A percentile compares a stretch with the other conserved stretches of the same genome.
These are phyloP conservation scores for Cataglyphis cursor DNA, from an alignment of 2,888 invertebrate species.

Conservation along the genomic window DNA sequence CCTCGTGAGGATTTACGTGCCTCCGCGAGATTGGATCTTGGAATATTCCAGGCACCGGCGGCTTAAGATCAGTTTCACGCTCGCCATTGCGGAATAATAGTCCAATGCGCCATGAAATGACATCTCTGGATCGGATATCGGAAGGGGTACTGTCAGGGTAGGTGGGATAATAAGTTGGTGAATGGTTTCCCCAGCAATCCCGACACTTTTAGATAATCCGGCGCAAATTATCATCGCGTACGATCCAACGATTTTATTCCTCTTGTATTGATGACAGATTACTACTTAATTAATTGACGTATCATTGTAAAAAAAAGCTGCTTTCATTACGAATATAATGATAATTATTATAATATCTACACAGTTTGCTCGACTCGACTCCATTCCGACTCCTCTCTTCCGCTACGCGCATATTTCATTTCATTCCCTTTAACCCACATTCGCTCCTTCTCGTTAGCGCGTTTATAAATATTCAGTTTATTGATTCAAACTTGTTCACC, in stretches of 20 bases:
- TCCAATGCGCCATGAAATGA: constrained; percentile 56
- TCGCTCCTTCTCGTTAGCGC: constrained; percentile 24
- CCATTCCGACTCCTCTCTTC: neutral
- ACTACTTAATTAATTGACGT: constrained; percentile 20
- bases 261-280: neutral
- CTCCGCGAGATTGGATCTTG: constrained; percentile 68
- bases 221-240: neutral
- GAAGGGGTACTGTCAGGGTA: neutral
- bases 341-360: constrained; percentile 26
- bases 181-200: neutral
- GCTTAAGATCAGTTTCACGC: constrained; percentile 63
- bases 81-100: constrained; percentile 65
- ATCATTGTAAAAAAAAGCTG: neutral
- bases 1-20: constrained; percentile 69
- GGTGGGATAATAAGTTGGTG: neutral
- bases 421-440: constrained; percentile 22
- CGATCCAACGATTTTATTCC: neutral
- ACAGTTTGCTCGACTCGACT: neutral
- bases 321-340: neutral
- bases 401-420: constrained; percentile 2
- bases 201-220: constrained; percentile 19
- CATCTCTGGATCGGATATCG: constrained; percentile 48
- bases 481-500: constrained; percentile 23
- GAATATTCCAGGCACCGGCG: constrained; percentile 56
- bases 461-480: constrained; percentile 38